Conservation (phyloP, 1,140 invertebrate genomes). For the Drosophila kikkawai region DNA sequence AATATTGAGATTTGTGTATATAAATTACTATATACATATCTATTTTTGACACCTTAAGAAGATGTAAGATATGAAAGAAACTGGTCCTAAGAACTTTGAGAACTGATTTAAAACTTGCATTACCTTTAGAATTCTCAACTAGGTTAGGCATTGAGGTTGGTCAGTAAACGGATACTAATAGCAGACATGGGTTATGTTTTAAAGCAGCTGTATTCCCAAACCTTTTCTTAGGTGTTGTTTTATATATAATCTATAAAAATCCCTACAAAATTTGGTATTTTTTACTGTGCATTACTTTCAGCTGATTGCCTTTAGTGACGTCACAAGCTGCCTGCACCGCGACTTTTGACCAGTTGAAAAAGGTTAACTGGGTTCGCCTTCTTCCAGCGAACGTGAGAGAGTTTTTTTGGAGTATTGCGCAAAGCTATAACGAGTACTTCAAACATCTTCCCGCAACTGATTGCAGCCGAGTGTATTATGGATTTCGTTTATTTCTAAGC, state of each 20-base stretch:
- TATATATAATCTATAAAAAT: too few species aligned
- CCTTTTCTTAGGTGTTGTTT: too few species aligned
- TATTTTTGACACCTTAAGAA: not conserved
- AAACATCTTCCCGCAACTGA: conserved; percentile 32
- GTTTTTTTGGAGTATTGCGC: conserved; percentile 25
- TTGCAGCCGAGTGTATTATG: conserved; percentile 11
- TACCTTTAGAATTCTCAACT: not conserved
- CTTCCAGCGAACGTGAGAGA: conserved; percentile 67
- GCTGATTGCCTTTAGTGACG: conserved; percentile 35
- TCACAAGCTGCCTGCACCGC: conserved; percentile 34
- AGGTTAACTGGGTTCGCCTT: conserved; percentile 65
- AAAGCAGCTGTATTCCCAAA: not conserved
- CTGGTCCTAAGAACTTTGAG: not conserved
- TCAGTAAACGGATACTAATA: not conserved
- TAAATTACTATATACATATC: too few species aligned
- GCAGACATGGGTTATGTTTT: not conserved
- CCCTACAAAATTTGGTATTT: not conserved
- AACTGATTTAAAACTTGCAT: not conserved
- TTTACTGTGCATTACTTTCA: not conserved
- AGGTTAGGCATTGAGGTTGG: not conserved
- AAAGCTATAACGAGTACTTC: conserved; percentile 14
- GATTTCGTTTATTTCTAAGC: conserved; percentile 37
- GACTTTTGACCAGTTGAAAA: conserved; percentile 66
- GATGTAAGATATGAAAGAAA: not conserved
- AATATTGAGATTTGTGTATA: not conserved